A percentile compares a stretch with the other conserved stretches of the same genome.
Evolutionary conservation across 2,113 vertebrate species (phyloP).

Genomic region (Ctenodactylus gundi): DNA sequence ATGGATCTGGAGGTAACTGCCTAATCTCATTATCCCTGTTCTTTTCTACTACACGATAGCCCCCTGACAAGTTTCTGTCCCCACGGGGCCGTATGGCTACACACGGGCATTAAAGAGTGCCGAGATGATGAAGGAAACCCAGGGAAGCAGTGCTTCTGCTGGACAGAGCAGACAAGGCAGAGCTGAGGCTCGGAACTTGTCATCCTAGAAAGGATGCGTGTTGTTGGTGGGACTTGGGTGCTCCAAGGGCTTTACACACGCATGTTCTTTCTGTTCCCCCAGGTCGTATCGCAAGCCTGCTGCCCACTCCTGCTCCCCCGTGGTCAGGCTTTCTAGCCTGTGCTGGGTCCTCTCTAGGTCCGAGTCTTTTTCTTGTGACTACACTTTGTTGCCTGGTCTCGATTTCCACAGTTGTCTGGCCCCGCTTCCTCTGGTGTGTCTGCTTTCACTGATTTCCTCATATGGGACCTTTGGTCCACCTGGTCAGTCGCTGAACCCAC

Average conservation of each 20-base stretch:
- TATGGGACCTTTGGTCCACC: neutral
- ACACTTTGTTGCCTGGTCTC: neutral
- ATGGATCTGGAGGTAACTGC: neutral
- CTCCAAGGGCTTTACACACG: fast-evolving
- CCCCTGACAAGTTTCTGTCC: fast-evolving
- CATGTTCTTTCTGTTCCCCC: fast-evolving
- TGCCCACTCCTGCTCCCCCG: fast-evolving
- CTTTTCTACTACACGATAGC: fast-evolving
- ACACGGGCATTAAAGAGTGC: fast-evolving
- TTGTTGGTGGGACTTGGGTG: fast-evolving
- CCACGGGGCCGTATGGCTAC: fast-evolving
- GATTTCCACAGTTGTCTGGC: fast-evolving
- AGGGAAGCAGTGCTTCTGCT: fast-evolving
- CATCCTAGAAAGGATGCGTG: fast-evolving
- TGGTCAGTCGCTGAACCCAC: fast-evolving
- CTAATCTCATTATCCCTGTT: too few relatives aligned
- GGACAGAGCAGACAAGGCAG: fast-evolving
- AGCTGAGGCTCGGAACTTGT: neutral
- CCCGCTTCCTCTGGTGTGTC: too few relatives aligned
- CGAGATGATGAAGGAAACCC: fast-evolving
- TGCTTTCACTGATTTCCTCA: fast-evolving
- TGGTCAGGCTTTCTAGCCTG: neutral
- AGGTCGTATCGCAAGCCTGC: fast-evolving
- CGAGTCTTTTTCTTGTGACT: fast-evolving
- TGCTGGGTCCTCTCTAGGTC: too few relatives aligned